Percentiles rank a stretch among this genome's conserved stretches.
Evolutionary conservation across 30 jellyfish, hydroid and myxozoan genomes (phyloP).

Genomic region (Clytia hemisphaerica): DNA sequence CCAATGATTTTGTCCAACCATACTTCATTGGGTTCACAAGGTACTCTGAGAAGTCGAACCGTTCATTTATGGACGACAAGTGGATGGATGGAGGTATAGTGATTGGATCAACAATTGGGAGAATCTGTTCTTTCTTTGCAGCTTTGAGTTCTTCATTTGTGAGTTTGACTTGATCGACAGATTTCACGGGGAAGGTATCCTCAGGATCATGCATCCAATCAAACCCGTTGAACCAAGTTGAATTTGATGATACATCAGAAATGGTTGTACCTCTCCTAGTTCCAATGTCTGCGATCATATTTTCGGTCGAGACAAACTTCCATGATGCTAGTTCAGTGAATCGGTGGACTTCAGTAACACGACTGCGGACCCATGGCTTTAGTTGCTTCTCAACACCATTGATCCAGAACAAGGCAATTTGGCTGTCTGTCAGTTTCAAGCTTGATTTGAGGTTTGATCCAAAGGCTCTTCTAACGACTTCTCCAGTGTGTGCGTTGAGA

Average conservation of each 20-base stretch:
- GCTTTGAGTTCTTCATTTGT: not conserved
- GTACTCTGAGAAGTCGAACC: not conserved
- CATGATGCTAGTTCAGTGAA: not conserved
- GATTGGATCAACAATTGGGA: not conserved
- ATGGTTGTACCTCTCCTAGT: slow-evolving; percentile 11
- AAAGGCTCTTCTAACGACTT: slow-evolving; percentile 1
- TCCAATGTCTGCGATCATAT: slow-evolving; percentile 13
- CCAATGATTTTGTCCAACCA: not conserved
- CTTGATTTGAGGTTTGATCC: not conserved
- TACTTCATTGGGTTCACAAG: not conserved
- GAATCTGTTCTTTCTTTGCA: not conserved
- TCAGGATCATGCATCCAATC: too few species aligned
- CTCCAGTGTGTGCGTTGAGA: not conserved
- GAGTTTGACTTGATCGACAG: not conserved
- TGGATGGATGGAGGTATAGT: not conserved
- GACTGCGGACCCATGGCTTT: slow-evolving; percentile 5
- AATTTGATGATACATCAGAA: not conserved
- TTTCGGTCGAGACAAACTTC: not conserved
- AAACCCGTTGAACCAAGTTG: slow-evolving; percentile 4
- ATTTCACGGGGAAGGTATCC: not conserved
- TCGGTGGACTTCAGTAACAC: slow-evolving; percentile 1
- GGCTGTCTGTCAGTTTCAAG: not conserved
- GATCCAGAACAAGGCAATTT: slow-evolving; percentile 1
- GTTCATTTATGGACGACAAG: slow-evolving; percentile 1
- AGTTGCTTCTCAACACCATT: slow-evolving; percentile 4